Evolutionary conservation across 2,888 invertebrate genomes (phyloP).

Genomic region (Meteorus cinctellus): DNA sequence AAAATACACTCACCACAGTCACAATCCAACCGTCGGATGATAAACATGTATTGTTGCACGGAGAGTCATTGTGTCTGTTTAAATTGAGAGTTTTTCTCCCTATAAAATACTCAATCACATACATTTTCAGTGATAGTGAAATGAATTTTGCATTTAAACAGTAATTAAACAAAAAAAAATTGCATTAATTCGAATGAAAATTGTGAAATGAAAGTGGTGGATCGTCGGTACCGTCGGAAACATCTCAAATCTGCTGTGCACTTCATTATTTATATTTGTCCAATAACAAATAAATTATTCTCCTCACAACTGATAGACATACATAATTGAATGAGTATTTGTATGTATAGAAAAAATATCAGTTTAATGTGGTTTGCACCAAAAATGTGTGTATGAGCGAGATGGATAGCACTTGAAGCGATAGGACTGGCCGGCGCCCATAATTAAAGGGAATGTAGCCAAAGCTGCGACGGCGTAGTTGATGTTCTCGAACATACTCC

Average conservation of each 20-base stretch:
- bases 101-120: neutral
- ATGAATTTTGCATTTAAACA: neutral
- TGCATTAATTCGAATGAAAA: neutral
- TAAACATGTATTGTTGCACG: slow-evolving; percentile 49
- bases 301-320: too few species aligned
- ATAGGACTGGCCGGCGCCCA: slow-evolving; percentile 63
- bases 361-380: neutral
- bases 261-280: neutral
- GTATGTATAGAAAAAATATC: neutral
- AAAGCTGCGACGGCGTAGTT: slow-evolving; percentile 43
- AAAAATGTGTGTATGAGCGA: slow-evolving; percentile 29
- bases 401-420: slow-evolving; percentile 47
- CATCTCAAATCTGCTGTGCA: neutral
- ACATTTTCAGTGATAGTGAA: neutral
- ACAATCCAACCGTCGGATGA: slow-evolving; percentile 63
- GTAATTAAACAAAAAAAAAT: neutral
- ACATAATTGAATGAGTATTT: neutral
- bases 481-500: slow-evolving; percentile 42
- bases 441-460: slow-evolving; percentile 67
- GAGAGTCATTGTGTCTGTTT: neutral
- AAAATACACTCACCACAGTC: slow-evolving; percentile 59
- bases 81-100: neutral
- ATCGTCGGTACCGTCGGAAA: slow-evolving; percentile 43
- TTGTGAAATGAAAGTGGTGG: neutral
- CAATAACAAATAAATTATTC: neutral